Conservation (phyloP, 2,888 invertebrate species). For the Dryococelus australis region DNA sequence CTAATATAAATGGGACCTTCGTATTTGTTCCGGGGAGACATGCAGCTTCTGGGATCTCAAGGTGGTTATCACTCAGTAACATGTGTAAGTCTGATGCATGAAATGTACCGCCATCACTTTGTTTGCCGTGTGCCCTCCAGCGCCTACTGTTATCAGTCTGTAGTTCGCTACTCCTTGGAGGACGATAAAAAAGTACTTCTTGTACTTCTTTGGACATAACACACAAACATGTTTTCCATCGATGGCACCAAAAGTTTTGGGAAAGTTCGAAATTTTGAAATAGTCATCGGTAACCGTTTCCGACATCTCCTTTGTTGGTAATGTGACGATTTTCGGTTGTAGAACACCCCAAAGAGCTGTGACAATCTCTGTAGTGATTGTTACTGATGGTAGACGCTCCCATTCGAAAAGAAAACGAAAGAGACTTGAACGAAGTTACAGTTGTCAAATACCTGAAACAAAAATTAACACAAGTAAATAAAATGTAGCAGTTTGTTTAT, state of each 20-base stretch:
- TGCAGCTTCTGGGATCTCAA: conserved; percentile 42
- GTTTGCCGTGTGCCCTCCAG: conserved; percentile 50
- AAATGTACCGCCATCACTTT: conserved; percentile 51
- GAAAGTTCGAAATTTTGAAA: conserved; percentile 3
- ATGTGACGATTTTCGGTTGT: neutral
- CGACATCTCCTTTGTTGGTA: neutral
- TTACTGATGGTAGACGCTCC: conserved; percentile 1
- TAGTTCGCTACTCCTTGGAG: conserved; percentile 39
- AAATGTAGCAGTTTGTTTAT: neutral
- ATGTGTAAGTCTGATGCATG: conserved; percentile 45
- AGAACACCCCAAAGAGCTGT: neutral
- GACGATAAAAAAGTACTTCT: conserved; percentile 4
- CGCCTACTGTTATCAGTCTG: conserved; percentile 41
- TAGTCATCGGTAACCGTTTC: neutral
- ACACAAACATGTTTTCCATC: conserved; percentile 20
- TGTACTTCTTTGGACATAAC: conserved; percentile 23
- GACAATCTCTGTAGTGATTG: neutral
- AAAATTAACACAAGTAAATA: neutral
- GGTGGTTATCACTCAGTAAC: conserved; percentile 36
- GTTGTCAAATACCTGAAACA: conserved; percentile 24
- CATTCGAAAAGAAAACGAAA: conserved; percentile 13
- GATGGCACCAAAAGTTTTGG: neutral
- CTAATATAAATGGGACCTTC: conserved; percentile 40
- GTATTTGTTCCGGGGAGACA: conserved; percentile 46
- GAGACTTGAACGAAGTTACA: conserved; percentile 17